phyloP scores from a whole-genome alignment of 2,888 invertebrate genomes.

The Adelognathus sp. region DNA sequence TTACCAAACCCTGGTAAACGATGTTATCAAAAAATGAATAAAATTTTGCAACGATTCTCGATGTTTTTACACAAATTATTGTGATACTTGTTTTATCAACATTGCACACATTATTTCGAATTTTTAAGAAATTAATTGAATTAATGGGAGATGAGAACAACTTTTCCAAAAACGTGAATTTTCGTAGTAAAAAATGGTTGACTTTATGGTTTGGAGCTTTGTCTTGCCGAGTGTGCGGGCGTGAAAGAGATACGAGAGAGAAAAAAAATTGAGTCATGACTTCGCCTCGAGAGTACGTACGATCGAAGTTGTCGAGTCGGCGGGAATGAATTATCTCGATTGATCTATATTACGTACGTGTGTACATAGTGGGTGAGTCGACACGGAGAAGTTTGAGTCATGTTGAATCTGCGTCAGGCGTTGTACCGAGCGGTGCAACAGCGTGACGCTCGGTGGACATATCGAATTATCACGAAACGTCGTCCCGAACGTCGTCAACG shows the following conservation, averaged over 20 bases:
- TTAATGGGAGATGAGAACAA: too few relatives aligned
- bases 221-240: background rate
- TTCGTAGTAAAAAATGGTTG: too few relatives aligned
- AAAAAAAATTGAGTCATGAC: background rate
- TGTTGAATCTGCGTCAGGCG: slow-evolving; percentile 15
- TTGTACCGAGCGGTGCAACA: background rate
- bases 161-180: too few relatives aligned
- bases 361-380: background rate
- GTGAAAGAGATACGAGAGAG: background rate
- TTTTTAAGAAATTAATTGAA: too few relatives aligned
- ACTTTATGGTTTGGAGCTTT: background rate
- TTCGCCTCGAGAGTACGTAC: background rate
- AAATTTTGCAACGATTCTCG: too few relatives aligned
- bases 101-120: too few relatives aligned
- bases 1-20: too few relatives aligned
- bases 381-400: slow-evolving; percentile 32
- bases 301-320: slow-evolving; percentile 8
- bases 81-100: too few relatives aligned
- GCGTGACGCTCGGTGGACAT: slow-evolving; percentile 30
- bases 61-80: too few relatives aligned
- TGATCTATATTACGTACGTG: background rate
- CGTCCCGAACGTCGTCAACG: slow-evolving; percentile 1
- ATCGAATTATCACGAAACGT: slow-evolving; percentile 45
- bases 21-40: too few relatives aligned
- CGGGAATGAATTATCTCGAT: slow-evolving; percentile 7